These are phyloP conservation scores for Polyploca ridens DNA, from an alignment of 2,888 invertebrate genomes.

Conservation along the genomic window DNA sequence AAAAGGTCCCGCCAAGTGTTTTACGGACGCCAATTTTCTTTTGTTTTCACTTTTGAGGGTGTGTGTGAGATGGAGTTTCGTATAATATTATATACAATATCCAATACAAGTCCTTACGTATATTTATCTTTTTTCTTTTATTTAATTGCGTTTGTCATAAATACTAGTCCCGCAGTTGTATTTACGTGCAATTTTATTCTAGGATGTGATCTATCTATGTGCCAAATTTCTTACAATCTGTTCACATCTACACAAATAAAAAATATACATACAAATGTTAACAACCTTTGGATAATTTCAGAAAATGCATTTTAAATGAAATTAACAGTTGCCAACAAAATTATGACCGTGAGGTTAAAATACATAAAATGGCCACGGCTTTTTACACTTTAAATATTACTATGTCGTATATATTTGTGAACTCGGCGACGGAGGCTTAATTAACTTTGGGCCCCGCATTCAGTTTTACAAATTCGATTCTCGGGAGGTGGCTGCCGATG, in stretches of 20 bases:
- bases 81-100: too few relatives aligned
- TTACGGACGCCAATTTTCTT: slow-evolving; percentile 11
- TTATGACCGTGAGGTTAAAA: slow-evolving; percentile 16
- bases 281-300: too few relatives aligned
- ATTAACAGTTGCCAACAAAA: slow-evolving; percentile 13
- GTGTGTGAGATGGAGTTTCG: background rate
- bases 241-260: too few relatives aligned
- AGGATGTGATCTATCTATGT: too few relatives aligned
- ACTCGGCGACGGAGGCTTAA: slow-evolving; percentile 38
- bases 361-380: slow-evolving; percentile 30
- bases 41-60: slow-evolving; percentile 1
- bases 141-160: too few relatives aligned
- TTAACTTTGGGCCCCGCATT: slow-evolving; percentile 44
- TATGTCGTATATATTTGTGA: slow-evolving; percentile 36
- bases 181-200: too few relatives aligned
- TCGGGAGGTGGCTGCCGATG: slow-evolving; percentile 25
- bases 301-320: background rate
- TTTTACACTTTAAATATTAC: slow-evolving; percentile 37
- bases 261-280: too few relatives aligned
- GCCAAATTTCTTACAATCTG: too few relatives aligned
- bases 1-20: slow-evolving; percentile 15
- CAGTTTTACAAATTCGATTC: slow-evolving; percentile 50
- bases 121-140: too few relatives aligned
- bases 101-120: too few relatives aligned
- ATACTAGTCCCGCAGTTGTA: too few relatives aligned